Evolutionary conservation across 2,888 invertebrate genomes (phyloP), one percentile per base, ranked within the genome.

Genomic region (Entomobrya multifasciata): DNA sequence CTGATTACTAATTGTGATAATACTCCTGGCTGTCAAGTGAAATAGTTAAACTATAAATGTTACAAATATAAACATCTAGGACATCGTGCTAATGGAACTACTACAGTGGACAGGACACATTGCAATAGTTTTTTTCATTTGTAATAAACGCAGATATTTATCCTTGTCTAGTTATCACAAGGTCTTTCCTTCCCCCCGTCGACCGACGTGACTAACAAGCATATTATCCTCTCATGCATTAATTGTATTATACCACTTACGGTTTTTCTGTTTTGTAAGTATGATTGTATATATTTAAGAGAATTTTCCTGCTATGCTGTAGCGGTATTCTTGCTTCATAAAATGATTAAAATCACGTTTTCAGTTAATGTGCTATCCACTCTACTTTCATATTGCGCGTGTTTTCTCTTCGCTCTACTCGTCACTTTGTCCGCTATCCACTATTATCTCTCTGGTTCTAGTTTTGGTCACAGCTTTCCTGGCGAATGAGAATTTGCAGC

Each of bases 311-410:
- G n/a, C 15, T 15, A 15, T 74, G n/a, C 27, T 2, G n/a, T 36
- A 22, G 13, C 13, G 30, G 13, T 10, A n/a, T 36, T 11, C 70
- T 25, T 72, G 22, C 49, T 60, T 22, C 62, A 57, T 57, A 78
- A 60, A 78, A 60, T 78, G 77, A 78, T 78, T 78, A 62, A 78
- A 78, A 78, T 78, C 77, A 78, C 77, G 77, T 78, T 78, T 78
- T 62, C 62, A 78, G 47, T 78, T 78, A 78, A 78, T 78, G 77
- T 62, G 47, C 47, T n/a, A n/a, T 57, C 27, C 10, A 17, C 74
- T n/a, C 4, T 17, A 67, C 70, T 47, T n/a, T n/a, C n/a, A n/a
- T 25, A 30, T 30, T 44, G n/a, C 47, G 17, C 27, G 25, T 15
- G 15, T 4, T 67, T 67, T 44, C 41, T n/a, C n/a, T n/a, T n/a